Conservation (phyloP, 2,113 vertebrate genomes). For the Myodes glareolus region DNA sequence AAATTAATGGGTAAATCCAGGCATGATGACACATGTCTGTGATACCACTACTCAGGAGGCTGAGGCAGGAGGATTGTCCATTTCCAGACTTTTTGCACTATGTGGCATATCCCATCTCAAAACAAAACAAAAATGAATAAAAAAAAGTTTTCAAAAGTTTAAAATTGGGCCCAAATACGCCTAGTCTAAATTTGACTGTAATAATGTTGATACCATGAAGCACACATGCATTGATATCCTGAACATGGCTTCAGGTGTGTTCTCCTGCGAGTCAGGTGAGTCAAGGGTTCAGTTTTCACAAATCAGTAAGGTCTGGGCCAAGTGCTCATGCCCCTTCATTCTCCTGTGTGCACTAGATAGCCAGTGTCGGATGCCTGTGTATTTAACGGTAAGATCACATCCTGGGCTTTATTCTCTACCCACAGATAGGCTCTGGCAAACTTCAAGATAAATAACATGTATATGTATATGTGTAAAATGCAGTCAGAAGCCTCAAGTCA, state of each 20-base stretch:
- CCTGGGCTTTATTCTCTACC: constrained; percentile 28
- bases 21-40: not conserved
- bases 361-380: not conserved
- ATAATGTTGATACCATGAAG: not conserved
- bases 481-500: not conserved
- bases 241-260: not conserved
- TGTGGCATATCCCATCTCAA: not conserved
- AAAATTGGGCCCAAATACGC: not conserved
- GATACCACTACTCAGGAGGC: not conserved
- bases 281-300: not conserved
- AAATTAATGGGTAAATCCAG: not conserved
- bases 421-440: not conserved
- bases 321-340: not conserved
- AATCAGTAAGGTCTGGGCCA: not conserved
- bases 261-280: not conserved
- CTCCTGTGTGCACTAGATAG: not conserved
- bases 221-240: not conserved
- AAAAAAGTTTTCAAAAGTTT: not conserved
- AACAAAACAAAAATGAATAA: not conserved
- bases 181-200: not conserved
- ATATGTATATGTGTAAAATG: not conserved
- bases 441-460: constrained; percentile 22
- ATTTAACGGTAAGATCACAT: not conserved
- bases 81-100: not conserved
- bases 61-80: not conserved